phyloP scores from a whole-genome alignment of 2,888 invertebrate genomes.

The Eristalis tenax region DNA sequence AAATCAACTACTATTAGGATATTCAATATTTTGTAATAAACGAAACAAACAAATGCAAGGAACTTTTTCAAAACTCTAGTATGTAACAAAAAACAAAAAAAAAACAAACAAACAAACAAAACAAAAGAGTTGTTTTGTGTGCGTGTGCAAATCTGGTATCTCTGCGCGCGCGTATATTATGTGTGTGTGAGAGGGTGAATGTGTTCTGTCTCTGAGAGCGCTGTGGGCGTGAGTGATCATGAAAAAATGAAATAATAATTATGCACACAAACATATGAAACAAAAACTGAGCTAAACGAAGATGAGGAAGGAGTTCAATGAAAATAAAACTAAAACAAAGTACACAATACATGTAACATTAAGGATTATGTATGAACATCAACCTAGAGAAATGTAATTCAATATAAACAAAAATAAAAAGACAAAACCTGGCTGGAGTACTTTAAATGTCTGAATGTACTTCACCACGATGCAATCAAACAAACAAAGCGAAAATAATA shows the following conservation, averaged over 20 bases:
- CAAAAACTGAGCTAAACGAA: conserved; percentile 9
- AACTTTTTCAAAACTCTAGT: conserved; percentile 72
- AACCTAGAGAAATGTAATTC: conserved; percentile 3
- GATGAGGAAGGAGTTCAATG: background rate
- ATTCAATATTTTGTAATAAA: conserved; percentile 70
- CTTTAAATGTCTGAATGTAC: background rate
- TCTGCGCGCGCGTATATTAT: conserved; percentile 71
- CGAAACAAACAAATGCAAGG: conserved; percentile 61
- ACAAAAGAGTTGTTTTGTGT: conserved; percentile 40
- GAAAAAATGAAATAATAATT: conserved; percentile 24
- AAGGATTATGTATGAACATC: conserved; percentile 10
- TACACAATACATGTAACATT: conserved; percentile 14
- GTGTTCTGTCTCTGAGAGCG: conserved; percentile 56
- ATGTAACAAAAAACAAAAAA: conserved; percentile 51
- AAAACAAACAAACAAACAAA: conserved; percentile 24
- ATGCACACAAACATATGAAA: conserved; percentile 47
- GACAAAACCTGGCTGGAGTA: background rate
- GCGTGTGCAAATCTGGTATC: conserved; percentile 45
- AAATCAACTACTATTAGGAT: conserved; percentile 64
- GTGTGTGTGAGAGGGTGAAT: conserved; percentile 65
- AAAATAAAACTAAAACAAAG: background rate
- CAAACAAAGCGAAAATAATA: background rate
- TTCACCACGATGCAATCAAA: too few species aligned
- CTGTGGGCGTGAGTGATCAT: conserved; percentile 52
- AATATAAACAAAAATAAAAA: background rate